Percentiles rank a stretch among this genome's conserved stretches.
phyloP scores from a whole-genome alignment of 2,888 invertebrate species.

The Acleris literana region DNA sequence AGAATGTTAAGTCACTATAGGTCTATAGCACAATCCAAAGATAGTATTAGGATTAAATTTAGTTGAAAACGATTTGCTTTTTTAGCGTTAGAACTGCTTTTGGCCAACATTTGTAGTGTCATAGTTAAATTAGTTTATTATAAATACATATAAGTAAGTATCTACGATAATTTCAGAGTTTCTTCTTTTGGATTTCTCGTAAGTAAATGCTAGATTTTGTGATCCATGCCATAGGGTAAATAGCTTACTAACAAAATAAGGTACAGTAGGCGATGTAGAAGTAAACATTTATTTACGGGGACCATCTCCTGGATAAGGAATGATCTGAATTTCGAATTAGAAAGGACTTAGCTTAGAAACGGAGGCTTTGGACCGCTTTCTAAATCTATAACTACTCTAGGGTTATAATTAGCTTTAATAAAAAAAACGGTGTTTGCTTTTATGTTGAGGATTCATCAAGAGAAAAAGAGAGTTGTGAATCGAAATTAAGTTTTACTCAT shows the following conservation, averaged over 20 bases:
- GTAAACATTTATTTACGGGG: conserved; percentile 70
- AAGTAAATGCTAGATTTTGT: conserved; percentile 71
- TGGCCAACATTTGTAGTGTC: conserved; percentile 71
- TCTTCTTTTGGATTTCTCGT: conserved; percentile 59
- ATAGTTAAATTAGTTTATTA: conserved; percentile 67
- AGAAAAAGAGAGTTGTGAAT: conserved; percentile 72
- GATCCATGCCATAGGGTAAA: conserved; percentile 69
- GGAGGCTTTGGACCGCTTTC: conserved; percentile 69
- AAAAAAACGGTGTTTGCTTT: conserved; percentile 55
- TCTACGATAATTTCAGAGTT: conserved; percentile 55
- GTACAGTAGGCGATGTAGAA: conserved; percentile 58
- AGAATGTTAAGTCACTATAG: conserved; percentile 56
- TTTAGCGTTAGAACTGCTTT: conserved; percentile 78
- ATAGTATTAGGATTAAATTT: conserved; percentile 58
- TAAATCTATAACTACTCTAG: conserved; percentile 44
- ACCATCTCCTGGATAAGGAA: conserved; percentile 73
- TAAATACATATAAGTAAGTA: conserved; percentile 53
- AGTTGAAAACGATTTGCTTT: conserved; percentile 68
- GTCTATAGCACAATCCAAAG: conserved; percentile 68
- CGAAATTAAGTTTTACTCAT: conserved; percentile 53
- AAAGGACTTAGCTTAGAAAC: conserved; percentile 52
- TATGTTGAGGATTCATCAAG: conserved; percentile 53
- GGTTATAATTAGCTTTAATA: conserved; percentile 65
- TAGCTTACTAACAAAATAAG: conserved; percentile 58
- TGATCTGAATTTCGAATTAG: conserved; percentile 67